Evolutionary conservation across 2,113 vertebrate genomes (phyloP).

Genomic region (Nycticebus coucang): DNA sequence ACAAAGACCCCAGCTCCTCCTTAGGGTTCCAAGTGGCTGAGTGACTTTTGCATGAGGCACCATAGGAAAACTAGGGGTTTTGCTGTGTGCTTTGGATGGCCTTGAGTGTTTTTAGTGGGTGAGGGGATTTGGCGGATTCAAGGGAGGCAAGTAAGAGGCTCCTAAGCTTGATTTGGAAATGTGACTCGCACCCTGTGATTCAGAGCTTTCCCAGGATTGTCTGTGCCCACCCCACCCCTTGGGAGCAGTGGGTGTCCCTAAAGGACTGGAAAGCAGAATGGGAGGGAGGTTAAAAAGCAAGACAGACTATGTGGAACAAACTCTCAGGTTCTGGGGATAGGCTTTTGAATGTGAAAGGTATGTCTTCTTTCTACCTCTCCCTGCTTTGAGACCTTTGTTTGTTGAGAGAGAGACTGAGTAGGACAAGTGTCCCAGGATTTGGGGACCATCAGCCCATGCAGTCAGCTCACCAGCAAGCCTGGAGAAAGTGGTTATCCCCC

Average conservation of each 20-base stretch:
- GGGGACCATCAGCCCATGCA: neutral
- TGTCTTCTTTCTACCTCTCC: neutral
- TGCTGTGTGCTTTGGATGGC: conserved; percentile 21
- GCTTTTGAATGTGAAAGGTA: neutral
- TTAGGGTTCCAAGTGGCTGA: neutral
- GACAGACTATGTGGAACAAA: neutral
- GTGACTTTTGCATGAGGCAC: neutral
- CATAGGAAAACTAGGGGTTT: conserved; percentile 48
- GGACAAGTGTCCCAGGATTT: neutral
- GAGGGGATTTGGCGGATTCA: conserved; percentile 24
- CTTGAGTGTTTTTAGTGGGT: neutral
- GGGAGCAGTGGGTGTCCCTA: neutral
- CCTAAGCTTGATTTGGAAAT: conserved; percentile 33
- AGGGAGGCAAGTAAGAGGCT: neutral
- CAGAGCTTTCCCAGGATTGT: neutral
- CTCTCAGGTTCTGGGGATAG: neutral
- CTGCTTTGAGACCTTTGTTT: neutral
- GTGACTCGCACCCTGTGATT: conserved; percentile 44
- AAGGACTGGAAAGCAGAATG: neutral
- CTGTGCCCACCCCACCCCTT: neutral
- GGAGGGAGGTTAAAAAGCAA: neutral
- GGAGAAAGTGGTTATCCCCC: neutral
- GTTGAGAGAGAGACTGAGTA: neutral
- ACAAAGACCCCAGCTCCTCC: conserved; percentile 45
- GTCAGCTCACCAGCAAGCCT: neutral